phyloP scores from a whole-genome alignment of 2,797 vertebrate species.

The Pipistrellus pygmaeus region DNA sequence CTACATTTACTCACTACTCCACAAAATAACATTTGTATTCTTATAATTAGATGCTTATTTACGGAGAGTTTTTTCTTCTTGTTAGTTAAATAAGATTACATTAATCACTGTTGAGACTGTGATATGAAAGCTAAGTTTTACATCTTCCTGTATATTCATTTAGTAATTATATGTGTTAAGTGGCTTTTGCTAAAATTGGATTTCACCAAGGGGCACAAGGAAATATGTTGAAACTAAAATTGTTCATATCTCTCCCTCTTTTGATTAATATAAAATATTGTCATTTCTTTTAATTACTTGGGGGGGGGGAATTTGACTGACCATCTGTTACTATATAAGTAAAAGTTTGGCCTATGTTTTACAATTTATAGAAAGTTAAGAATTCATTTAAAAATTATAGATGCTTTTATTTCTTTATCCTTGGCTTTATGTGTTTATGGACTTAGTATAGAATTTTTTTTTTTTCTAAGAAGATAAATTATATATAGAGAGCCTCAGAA shows the following conservation, averaged over 20 bases:
- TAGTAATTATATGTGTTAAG: conserved; percentile 56
- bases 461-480: conserved; percentile 39
- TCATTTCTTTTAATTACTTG: conserved; percentile 53
- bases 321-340: background rate
- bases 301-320: conserved; percentile 21
- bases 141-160: background rate
- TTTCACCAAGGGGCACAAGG: background rate
- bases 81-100: conserved; percentile 54
- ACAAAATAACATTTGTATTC: conserved; percentile 57
- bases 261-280: conserved; percentile 50
- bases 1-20: conserved; percentile 48
- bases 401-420: conserved; percentile 49
- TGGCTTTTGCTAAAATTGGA: conserved; percentile 51
- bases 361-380: conserved; percentile 37
- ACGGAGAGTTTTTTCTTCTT: conserved; percentile 27
- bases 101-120: conserved; percentile 49
- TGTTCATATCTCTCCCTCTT: conserved; percentile 6
- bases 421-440: background rate
- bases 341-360: conserved; percentile 44
- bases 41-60: conserved; percentile 53
- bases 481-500: background rate
- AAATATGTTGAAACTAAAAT: conserved; percentile 51
- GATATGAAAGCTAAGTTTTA: conserved; percentile 64
- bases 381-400: conserved; percentile 13
- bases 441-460: background rate